Evolutionary conservation across 2,888 invertebrate genomes (phyloP), one percentile per base, ranked within the genome.

Genomic region (Hirtodrosophila alboralis): DNA sequence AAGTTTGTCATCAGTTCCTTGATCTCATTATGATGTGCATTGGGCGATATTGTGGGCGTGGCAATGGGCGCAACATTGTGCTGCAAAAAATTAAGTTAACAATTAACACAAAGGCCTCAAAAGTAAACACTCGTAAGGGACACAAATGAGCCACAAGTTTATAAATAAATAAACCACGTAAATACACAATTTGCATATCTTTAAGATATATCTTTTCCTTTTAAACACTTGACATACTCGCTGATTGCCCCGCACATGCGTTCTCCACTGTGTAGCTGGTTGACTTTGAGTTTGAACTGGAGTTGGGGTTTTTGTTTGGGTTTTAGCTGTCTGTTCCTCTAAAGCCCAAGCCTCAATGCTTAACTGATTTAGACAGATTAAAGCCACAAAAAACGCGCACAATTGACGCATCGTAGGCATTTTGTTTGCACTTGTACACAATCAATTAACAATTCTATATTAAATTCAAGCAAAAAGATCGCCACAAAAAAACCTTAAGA

Each of bases 1-100:
- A 91, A 61, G 53, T 87, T 87, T 26, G 76, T 81, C 63, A 91
- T 66, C 53, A 90, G 63, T 12, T 87, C 84, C 69, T 79, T 83
- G 27, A 80, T 71, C 30, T 87, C 85, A 18, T 66, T 76, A 1
- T 62, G 57, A 14, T 60, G 41, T 1, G 44, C 26, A 4, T 54
- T 18, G 8, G 40, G 0, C 0, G 47, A 45, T n/a, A n/a, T n/a
- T 14, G 40, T 12, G 12, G 33, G 48, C 31, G 28, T 28, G 28
- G 10, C 33, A 34, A 7, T 16, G 5, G 16, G n/a, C 5, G 10
- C 38, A 8, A 13, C 9, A 14, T 49, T 26, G 8, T 65, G 30
- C 27, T 52, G 26, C 10, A 34, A 6, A 43, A 12, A 7, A 28
- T 21, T 18, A 43, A 21, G 23, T 18, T 31, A 18, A 10, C 6